Percentiles rank a stretch among this genome's conserved stretches.
Conservation (phyloP, 2,888 invertebrate genomes). For the Gonocerus acuteangulatus region DNA sequence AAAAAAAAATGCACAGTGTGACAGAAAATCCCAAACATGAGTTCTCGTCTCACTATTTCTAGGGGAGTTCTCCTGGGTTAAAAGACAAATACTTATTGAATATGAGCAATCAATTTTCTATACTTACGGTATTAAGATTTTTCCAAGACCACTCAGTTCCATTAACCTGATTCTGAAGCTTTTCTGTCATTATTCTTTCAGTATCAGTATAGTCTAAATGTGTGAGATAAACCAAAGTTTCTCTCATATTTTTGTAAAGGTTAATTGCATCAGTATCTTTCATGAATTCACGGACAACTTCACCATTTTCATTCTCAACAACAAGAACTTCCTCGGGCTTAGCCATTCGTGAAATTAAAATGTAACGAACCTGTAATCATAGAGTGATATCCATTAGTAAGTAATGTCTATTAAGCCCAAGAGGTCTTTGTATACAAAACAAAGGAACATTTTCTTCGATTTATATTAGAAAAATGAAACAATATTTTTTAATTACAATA, state of each 20-base stretch:
- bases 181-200: slow-evolving; percentile 97
- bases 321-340: slow-evolving; percentile 99
- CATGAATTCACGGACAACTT: slow-evolving; percentile 98
- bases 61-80: too few species aligned
- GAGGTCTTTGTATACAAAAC: too few species aligned
- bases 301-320: slow-evolving; percentile 99
- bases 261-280: slow-evolving; percentile 99
- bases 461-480: too few species aligned
- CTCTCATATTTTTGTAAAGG: slow-evolving; percentile 98
- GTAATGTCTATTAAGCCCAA: neutral
- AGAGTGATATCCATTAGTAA: slow-evolving; percentile 5
- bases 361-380: slow-evolving; percentile 63
- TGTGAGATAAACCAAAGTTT: slow-evolving; percentile 93
- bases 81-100: too few species aligned
- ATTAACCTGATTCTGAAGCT: slow-evolving; percentile 95
- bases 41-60: too few species aligned
- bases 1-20: too few species aligned
- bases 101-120: too few species aligned
- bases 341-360: slow-evolving; percentile 99
- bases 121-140: slow-evolving; percentile 81
- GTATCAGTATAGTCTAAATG: slow-evolving; percentile 97
- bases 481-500: too few species aligned
- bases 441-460: too few species aligned
- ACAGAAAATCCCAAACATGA: too few species aligned
- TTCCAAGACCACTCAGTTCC: slow-evolving; percentile 99